Base-by-base conservation (phyloP, 2,113 vertebrate species). In the Chaetodon auriga region DNA sequence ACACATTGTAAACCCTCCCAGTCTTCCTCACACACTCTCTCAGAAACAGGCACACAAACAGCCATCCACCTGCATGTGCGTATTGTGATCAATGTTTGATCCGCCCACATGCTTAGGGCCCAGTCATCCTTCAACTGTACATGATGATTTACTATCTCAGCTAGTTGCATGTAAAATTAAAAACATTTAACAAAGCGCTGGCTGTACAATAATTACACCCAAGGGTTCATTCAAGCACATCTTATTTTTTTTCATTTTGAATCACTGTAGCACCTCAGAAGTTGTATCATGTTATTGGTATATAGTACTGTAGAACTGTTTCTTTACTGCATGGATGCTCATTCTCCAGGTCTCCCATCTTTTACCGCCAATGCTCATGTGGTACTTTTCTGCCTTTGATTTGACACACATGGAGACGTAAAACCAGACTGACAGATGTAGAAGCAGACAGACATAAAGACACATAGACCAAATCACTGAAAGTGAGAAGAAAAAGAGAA, bases 381-480 rank as follows among this genome's bases (percentile, higher is more conserved):
- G 57, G 51, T 70, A 79, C 18, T 77, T 66, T 58, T 77, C 72
- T 73, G 30, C 41, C 78, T 85, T 86, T 86, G 58, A 80, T 84
- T 77, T 82, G 72, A 83, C 54, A 80, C 68, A 75, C 68, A 57
- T 14, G 49, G 57, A 57, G 51, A 83, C 51, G 64, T 54, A 77
- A 86, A 85, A 83, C 84, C 61, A 51, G 73, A 91, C 43, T 89
- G 84, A 91, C 82, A 86, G 75, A 89, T 86, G 86, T 80, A 87
- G 57, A 58, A 5, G 70, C 63, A 86, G 85, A 80, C 78, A 71
- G 75, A 84, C 54, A 65, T 82, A 60, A 81, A 78, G 55, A 77
- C 76, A 82, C 61, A 63, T 54, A 75, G 57, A 83, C 53, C 48
- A 58, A 90, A 86, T 81, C 68, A 72, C 48, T 57, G 76, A 73